Conservation (phyloP, 2,888 invertebrate species). For the Helobdella robusta region DNA sequence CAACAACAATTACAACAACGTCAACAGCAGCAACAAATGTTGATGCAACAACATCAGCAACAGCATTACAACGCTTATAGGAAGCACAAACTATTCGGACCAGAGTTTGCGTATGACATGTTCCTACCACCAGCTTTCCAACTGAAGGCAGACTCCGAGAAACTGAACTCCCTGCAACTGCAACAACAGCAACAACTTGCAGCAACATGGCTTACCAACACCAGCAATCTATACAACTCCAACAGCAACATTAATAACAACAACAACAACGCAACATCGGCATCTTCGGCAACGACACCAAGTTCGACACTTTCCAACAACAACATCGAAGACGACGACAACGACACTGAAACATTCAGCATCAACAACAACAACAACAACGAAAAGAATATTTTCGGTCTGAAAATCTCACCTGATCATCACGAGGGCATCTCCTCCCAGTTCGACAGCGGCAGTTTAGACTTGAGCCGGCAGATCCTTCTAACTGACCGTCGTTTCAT, state of each 20-base stretch:
- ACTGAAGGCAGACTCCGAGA: neutral
- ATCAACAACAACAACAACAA: neutral
- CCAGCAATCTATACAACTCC: neutral
- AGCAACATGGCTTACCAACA: neutral
- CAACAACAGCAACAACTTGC: neutral
- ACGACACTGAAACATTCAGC: neutral
- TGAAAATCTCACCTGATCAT: neutral
- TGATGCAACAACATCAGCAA: constrained; percentile 16
- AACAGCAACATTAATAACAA: neutral
- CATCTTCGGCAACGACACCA: neutral
- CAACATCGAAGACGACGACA: neutral
- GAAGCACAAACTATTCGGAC: constrained; percentile 8
- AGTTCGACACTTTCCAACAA: neutral
- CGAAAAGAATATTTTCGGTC: neutral
- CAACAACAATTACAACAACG: constrained; percentile 13
- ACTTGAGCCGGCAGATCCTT: constrained; percentile 16
- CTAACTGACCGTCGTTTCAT: constrained; percentile 28
- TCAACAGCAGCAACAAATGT: constrained; percentile 8
- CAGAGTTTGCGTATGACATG: too few species aligned
- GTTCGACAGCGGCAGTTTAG: neutral
- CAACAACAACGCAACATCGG: neutral
- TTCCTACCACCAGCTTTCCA: too few species aligned
- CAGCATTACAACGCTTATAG: constrained; percentile 5
- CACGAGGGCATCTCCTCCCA: neutral
- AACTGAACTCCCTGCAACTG: constrained; percentile 5